Evolutionary conservation across 2,113 vertebrate genomes (phyloP).

Genomic region (Psophia crepitans): DNA sequence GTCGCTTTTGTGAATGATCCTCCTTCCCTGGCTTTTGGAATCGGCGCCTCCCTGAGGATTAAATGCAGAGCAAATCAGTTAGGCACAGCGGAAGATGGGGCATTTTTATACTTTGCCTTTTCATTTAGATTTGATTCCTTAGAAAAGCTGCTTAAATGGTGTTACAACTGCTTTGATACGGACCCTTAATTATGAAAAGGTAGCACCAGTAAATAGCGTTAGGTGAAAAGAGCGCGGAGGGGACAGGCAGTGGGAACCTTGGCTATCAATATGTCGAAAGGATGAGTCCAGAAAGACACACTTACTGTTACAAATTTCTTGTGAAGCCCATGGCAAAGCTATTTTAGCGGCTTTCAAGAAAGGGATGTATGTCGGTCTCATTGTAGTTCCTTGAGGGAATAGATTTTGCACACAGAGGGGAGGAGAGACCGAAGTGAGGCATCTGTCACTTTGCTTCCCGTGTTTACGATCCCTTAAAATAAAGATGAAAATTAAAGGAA

Average conservation of each 20-base stretch:
- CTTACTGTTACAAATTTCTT: conserved; percentile 43
- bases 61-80: conserved; percentile 68
- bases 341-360: conserved; percentile 41
- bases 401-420: conserved; percentile 27
- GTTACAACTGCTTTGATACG: conserved; percentile 66
- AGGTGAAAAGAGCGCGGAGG: conserved; percentile 31
- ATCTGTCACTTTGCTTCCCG: conserved; percentile 28
- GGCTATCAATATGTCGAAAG: background rate
- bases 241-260: background rate
- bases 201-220: conserved; percentile 48
- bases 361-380: conserved; percentile 24
- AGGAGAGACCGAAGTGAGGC: conserved; percentile 9
- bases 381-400: conserved; percentile 40
- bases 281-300: conserved; percentile 28
- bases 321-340: conserved; percentile 64
- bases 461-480: conserved; percentile 30
- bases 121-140: conserved; percentile 56
- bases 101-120: conserved; percentile 52
- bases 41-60: conserved; percentile 47
- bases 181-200: conserved; percentile 66
- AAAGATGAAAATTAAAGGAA: conserved; percentile 25
- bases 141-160: conserved; percentile 64
- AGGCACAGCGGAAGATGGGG: conserved; percentile 53
- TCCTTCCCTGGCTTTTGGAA: background rate
- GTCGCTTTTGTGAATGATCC: conserved; percentile 9